Evolutionary conservation across 1,140 invertebrate species (phyloP).

Genomic region (Caenorhabditis remanei): DNA sequence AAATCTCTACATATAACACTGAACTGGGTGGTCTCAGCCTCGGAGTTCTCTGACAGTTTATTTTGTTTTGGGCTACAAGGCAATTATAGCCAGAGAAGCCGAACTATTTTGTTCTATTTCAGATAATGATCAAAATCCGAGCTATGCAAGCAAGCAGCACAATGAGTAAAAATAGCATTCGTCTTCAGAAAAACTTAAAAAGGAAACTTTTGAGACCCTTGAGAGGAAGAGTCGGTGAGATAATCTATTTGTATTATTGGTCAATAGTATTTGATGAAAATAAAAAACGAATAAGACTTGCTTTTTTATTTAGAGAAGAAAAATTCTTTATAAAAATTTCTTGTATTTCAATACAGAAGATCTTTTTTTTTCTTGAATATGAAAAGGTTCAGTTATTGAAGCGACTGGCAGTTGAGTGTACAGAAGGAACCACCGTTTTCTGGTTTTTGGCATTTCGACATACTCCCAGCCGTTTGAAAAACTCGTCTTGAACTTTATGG

Average conservation of each 20-base stretch:
- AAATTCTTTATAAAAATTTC: too few relatives aligned
- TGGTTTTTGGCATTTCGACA: not conserved
- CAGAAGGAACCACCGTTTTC: not conserved
- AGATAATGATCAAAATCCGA: slow-evolving; percentile 15
- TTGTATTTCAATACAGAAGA: too few relatives aligned
- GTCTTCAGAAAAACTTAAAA: slow-evolving; percentile 18
- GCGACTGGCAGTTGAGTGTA: not conserved
- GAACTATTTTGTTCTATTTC: not conserved
- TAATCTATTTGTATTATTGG: too few relatives aligned
- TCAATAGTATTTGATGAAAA: too few relatives aligned
- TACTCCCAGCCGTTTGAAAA: not conserved
- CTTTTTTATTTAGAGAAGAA: too few relatives aligned
- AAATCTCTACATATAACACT: too few relatives aligned
- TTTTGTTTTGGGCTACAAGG: slow-evolving; percentile 14
- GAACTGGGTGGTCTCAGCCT: too few relatives aligned
- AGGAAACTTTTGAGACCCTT: too few relatives aligned
- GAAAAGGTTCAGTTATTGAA: too few relatives aligned
- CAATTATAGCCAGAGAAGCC: not conserved
- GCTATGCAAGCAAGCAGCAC: slow-evolving; percentile 10
- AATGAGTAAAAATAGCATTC: slow-evolving; percentile 24
- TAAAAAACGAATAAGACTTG: too few relatives aligned
- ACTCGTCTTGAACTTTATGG: not conserved
- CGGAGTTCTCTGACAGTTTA: not conserved
- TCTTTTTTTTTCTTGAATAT: too few relatives aligned
- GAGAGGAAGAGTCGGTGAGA: too few relatives aligned